Percentiles rank a stretch among this genome's conserved stretches.
These are phyloP conservation scores for Zygothrica quintamaculata DNA, from an alignment of 2,888 invertebrate species.

Conservation along the genomic window DNA sequence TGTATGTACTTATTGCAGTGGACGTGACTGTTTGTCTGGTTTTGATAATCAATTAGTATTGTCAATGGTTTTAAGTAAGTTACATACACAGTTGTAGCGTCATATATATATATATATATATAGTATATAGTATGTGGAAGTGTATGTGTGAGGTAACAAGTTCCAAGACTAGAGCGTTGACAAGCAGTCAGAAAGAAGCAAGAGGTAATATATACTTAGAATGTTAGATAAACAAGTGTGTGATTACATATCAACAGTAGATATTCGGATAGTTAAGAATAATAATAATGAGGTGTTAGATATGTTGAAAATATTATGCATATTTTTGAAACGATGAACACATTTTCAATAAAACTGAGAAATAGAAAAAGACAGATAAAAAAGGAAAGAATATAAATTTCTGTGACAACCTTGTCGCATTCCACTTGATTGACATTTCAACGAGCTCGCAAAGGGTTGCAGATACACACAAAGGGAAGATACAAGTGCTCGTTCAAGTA, in stretches of 20 bases:
- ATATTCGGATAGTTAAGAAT: too few relatives aligned
- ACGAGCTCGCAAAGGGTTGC: slow-evolving; percentile 42
- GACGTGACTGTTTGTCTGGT: slow-evolving; percentile 11
- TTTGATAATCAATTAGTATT: slow-evolving; percentile 71
- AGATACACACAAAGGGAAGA: slow-evolving; percentile 27
- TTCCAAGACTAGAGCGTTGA: slow-evolving; percentile 13
- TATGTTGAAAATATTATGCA: too few relatives aligned
- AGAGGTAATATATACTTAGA: background rate
- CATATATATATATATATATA: slow-evolving; percentile 8
- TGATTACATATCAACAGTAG: slow-evolving; percentile 40
- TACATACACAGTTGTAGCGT: slow-evolving; percentile 18
- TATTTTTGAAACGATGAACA: slow-evolving; percentile 1
- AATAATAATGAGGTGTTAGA: too few relatives aligned
- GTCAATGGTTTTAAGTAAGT: slow-evolving; percentile 46
- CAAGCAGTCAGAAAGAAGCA: slow-evolving; percentile 6
- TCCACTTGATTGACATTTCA: slow-evolving; percentile 59
- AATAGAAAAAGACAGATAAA: background rate
- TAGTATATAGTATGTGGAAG: background rate
- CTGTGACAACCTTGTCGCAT: slow-evolving; percentile 58
- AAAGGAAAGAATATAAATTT: slow-evolving; percentile 27
- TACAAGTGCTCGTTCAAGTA: slow-evolving; percentile 29
- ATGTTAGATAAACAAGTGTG: slow-evolving; percentile 19
- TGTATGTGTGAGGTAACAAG: slow-evolving; percentile 9
- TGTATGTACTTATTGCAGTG: background rate
- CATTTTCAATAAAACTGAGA: slow-evolving; percentile 35